Base-by-base conservation (phyloP, 2,888 invertebrate genomes). In the Phasia obesa region DNA sequence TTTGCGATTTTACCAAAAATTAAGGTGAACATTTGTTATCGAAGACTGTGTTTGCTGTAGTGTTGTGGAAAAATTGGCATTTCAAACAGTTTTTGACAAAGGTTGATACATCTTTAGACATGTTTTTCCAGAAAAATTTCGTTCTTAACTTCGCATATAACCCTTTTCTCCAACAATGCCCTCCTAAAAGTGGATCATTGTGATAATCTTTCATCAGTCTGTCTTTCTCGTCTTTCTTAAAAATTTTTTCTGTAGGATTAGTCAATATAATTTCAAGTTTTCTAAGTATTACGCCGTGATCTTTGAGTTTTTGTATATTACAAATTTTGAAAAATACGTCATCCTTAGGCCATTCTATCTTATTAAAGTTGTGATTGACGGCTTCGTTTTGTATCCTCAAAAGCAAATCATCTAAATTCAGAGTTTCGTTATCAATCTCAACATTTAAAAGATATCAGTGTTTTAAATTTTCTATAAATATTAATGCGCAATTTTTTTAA, bases 81-180 rank as follows among this genome's bases (percentile, higher is more conserved):
- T 84, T 70, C 11, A 9, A 19, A 49, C 77, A 82, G 35, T 82
- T 82, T 17, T 44, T 60, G 0, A 78, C 70, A 35, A 78, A 78
- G 11, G 51, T 53, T 19, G 71, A 59, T 17, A 84, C 55, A 47
- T 81, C 67, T 25, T 35, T 69, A 1, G 75, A 75, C 84, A 84
- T 38, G 11, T 38, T 38, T 38, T 38, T 38, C 80, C 84, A 77
- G 53, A 69, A 70, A 65, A 65, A 81, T 49, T 77, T 60, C 21
- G 65, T 76, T 73, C 70, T 21, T 9, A 69, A 25, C 23, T 55
- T 69, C n/a, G 69, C 42, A 19, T 69, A 69, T 13, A 69, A 27
- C 55, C 55, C 55, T 15, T 17, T 55, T 9, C 23, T 53, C 13
- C 55, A 38, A 25, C 69, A 69, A 38, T 38, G 38, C 38, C 38